These are phyloP conservation scores for Acleris laterana DNA, from an alignment of 2,888 invertebrate genomes.

Conservation along the genomic window DNA sequence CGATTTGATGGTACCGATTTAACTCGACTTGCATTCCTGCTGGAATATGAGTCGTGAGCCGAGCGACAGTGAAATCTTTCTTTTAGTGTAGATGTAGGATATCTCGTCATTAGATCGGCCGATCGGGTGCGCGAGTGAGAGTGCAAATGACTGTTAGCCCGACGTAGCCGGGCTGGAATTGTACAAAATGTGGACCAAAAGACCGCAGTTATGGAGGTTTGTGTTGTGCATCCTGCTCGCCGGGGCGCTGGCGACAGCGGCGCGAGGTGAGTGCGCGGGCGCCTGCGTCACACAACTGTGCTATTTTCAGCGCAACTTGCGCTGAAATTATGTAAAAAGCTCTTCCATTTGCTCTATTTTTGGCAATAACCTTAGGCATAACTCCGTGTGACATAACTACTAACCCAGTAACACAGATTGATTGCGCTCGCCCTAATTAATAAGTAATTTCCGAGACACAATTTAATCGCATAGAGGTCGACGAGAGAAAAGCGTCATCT, in stretches of 20 bases:
- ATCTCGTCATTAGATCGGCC: constrained; percentile 66
- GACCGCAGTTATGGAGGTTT: constrained; percentile 80
- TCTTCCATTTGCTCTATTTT: constrained; percentile 81
- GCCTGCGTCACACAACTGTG: constrained; percentile 73
- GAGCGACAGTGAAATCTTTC: constrained; percentile 48
- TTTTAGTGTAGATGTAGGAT: constrained; percentile 73
- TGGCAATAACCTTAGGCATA: constrained; percentile 78
- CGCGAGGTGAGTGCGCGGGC: constrained; percentile 75
- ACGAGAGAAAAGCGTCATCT: constrained; percentile 44
- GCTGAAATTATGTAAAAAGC: constrained; percentile 85
- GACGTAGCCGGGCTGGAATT: constrained; percentile 71
- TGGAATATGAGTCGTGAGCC: constrained; percentile 62
- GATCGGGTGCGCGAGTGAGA: constrained; percentile 81
- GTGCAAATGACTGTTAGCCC: constrained; percentile 83
- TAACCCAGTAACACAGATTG: constrained; percentile 67
- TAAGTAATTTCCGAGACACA: constrained; percentile 34
- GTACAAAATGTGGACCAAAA: constrained; percentile 81
- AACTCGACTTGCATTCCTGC: constrained; percentile 68
- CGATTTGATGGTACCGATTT: constrained; percentile 63
- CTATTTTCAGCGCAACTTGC: constrained; percentile 83
- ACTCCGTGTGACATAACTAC: constrained; percentile 66
- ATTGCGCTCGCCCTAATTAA: constrained; percentile 45
- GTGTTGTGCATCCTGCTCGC: constrained; percentile 78
- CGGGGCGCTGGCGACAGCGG: constrained; percentile 71
- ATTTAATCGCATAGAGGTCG: constrained; percentile 44